These are phyloP conservation scores for Drosophila bifasciata DNA, from an alignment of 1,140 invertebrate genomes.

Conservation along the genomic window DNA sequence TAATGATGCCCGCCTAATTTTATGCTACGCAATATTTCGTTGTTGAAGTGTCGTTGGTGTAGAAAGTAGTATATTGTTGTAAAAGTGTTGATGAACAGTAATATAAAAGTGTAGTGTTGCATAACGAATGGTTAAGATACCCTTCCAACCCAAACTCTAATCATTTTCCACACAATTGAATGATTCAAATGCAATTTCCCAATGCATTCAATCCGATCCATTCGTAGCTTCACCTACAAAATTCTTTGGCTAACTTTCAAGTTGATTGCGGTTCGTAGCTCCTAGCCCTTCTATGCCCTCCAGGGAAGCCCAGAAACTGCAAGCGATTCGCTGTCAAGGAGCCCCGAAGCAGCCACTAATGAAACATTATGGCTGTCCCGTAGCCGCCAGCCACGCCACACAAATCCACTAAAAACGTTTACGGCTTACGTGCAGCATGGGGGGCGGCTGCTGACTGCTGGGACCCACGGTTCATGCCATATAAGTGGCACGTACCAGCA, in stretches of 20 bases:
- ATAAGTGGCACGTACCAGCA: conserved; percentile 72
- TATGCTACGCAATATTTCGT: conserved; percentile 60
- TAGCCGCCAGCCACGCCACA: conserved; percentile 61
- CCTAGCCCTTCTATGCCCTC: not conserved
- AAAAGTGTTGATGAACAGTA: conserved; percentile 25
- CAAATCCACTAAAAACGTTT: conserved; percentile 80
- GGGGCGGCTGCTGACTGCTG: conserved; percentile 37
- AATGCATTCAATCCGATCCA: not conserved
- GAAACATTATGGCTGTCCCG: conserved; percentile 74
- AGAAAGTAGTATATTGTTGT: not conserved
- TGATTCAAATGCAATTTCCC: not conserved
- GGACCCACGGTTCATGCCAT: conserved; percentile 44
- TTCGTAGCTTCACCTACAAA: not conserved
- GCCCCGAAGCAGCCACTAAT: conserved; percentile 63
- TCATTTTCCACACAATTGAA: not conserved
- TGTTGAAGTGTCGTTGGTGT: conserved; percentile 19
- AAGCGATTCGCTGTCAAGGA: conserved; percentile 34
- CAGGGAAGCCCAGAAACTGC: conserved; percentile 1
- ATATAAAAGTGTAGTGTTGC: not conserved
- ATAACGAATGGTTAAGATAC: not conserved
- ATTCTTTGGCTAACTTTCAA: not conserved
- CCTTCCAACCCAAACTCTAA: not conserved
- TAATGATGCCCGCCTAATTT: conserved; percentile 71
- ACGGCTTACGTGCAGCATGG: conserved; percentile 75
- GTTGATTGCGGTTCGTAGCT: conserved; percentile 11